These are phyloP conservation scores for Sesia apiformis DNA, from an alignment of 2,888 invertebrate genomes.

Conservation along the genomic window DNA sequence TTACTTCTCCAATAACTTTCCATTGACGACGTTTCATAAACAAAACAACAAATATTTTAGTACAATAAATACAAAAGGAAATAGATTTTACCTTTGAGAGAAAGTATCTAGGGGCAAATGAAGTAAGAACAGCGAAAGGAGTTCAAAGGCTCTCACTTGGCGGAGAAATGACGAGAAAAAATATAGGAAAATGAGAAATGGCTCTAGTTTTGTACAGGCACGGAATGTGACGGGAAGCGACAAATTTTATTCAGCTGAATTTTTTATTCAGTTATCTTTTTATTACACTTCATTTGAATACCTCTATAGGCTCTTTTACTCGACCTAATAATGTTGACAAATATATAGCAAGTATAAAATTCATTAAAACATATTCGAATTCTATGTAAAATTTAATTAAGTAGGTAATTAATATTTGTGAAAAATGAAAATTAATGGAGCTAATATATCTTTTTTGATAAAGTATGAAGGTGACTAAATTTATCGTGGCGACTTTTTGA, in stretches of 20 bases:
- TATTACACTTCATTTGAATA: conserved; percentile 7
- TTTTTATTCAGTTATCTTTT: conserved; percentile 9
- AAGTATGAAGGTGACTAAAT: background rate
- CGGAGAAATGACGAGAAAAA: conserved; percentile 15
- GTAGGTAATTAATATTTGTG: too few relatives aligned
- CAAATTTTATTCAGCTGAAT: conserved; percentile 13
- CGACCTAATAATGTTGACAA: conserved; percentile 1
- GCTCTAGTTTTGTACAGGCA: conserved; percentile 6
- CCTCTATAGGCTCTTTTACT: background rate
- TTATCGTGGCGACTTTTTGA: conserved; percentile 17
- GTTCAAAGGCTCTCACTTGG: conserved; percentile 14
- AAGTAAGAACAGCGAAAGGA: conserved; percentile 14
- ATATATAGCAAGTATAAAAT: background rate
- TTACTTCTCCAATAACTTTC: background rate
- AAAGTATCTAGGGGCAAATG: conserved; percentile 14
- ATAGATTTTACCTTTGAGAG: conserved; percentile 13
- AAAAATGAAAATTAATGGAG: too few relatives aligned
- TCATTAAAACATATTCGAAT: too few relatives aligned
- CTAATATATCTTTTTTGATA: too few relatives aligned
- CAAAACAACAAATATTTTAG: conserved; percentile 3
- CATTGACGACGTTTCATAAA: background rate
- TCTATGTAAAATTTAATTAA: too few relatives aligned
- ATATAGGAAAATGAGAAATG: conserved; percentile 17
- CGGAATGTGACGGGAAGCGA: conserved; percentile 4
- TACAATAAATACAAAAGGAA: conserved; percentile 11